These are phyloP conservation scores for Cololabis saira DNA, from an alignment of 2,113 vertebrate genomes.

Conservation along the genomic window DNA sequence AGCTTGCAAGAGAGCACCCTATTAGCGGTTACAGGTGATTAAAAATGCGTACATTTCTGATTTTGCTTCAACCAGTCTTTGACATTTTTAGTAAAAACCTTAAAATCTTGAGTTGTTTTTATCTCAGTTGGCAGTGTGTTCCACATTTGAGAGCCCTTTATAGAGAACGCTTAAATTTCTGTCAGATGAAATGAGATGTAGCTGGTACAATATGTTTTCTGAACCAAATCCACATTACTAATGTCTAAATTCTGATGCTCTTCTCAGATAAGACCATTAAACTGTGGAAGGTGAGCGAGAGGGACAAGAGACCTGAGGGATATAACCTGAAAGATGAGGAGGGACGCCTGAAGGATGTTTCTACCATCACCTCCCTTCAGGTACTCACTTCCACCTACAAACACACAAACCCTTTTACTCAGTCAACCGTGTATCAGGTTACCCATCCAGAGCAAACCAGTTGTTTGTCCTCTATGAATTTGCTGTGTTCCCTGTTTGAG, in stretches of 20 bases:
- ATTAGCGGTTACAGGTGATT: no score
- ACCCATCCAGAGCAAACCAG: background rate
- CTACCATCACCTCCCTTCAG: constrained; percentile 95
- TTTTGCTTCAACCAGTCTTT: no score
- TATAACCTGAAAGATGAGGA: constrained; percentile 99
- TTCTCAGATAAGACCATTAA: constrained; percentile 96
- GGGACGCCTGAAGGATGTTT: constrained; percentile 93
- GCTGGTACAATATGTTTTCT: background rate
- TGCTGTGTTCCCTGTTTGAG: background rate
- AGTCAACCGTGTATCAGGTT: constrained; percentile 24
- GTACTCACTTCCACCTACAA: constrained; percentile 64
- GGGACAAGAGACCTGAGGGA: constrained; percentile 95
- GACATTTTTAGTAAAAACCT: no score
- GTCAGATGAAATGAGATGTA: background rate
- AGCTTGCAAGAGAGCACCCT: no score
- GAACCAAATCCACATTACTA: background rate
- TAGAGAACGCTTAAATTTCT: no score
- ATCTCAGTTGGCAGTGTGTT: no score
- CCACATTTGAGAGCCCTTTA: no score
- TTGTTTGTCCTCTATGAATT: background rate
- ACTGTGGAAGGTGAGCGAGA: constrained; percentile 96
- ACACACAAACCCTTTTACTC: background rate
- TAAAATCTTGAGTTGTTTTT: no score
- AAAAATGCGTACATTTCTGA: no score
- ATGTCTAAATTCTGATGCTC: constrained; percentile 16